Conservation (phyloP, 2,113 vertebrate species). For the Pterophyllum scalare region DNA sequence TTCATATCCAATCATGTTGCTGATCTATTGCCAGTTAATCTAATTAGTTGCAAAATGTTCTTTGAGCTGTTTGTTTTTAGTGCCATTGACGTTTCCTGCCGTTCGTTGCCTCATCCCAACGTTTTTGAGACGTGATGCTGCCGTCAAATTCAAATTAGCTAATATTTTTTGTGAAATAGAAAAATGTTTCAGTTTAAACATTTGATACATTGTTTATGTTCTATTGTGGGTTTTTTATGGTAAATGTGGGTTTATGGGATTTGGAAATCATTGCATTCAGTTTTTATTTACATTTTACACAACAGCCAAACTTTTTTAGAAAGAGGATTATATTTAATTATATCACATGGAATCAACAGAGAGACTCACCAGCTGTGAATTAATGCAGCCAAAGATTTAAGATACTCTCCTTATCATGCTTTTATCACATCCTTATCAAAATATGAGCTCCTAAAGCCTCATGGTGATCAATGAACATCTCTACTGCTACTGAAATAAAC, state of each 20-base stretch:
- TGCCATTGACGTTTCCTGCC: neutral
- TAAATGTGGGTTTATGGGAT: neutral
- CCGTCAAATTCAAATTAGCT: neutral
- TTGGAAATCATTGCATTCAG: neutral
- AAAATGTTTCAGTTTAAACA: neutral
- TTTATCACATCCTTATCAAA: slow-evolving; percentile 76
- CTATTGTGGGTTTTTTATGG: neutral
- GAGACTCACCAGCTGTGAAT: slow-evolving; percentile 62
- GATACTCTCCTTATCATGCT: slow-evolving; percentile 74
- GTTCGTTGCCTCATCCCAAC: neutral
- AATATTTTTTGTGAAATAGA: neutral
- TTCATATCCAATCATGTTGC: neutral
- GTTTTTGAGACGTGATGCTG: neutral
- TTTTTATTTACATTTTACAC: neutral
- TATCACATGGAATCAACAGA: neutral
- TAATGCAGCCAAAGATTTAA: slow-evolving; percentile 75
- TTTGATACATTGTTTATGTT: neutral
- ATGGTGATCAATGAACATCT: slow-evolving; percentile 68
- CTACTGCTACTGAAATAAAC: slow-evolving; percentile 73
- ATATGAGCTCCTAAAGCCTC: slow-evolving; percentile 62
- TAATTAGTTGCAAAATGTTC: neutral
- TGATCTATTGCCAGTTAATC: neutral
- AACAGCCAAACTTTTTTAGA: neutral
- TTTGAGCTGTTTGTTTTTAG: neutral
- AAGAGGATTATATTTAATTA: neutral